A percentile compares a stretch with the other conserved stretches of the same genome.
phyloP scores from a whole-genome alignment of 2,113 vertebrate genomes.

The Pollachius pollachius region DNA sequence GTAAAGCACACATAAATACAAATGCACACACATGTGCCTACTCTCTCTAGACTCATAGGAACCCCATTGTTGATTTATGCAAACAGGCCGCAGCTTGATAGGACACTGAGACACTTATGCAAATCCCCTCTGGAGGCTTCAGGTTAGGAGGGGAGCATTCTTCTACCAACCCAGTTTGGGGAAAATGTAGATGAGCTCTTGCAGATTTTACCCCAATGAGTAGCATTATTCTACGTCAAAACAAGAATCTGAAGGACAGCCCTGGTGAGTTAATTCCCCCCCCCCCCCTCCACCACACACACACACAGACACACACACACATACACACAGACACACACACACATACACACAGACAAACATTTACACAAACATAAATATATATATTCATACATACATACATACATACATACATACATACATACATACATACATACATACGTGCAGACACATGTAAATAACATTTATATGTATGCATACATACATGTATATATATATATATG shows the following conservation, averaged over 20 bases:
- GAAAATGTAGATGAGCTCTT: conserved; percentile 48
- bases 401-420: too few species aligned
- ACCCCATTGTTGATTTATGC: conserved; percentile 73
- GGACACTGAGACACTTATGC: conserved; percentile 76
- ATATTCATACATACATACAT: not conserved
- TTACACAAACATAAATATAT: too few species aligned
- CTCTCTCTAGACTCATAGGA: conserved; percentile 41
- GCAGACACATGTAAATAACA: not conserved
- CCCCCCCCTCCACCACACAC: not conserved
- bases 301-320: not conserved
- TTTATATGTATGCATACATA: not conserved
- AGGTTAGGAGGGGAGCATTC: not conserved
- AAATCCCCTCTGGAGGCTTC: conserved; percentile 67
- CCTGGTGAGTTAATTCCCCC: not conserved
- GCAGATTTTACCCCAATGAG: conserved; percentile 9
- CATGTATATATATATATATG: not conserved
- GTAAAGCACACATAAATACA: conserved; percentile 7
- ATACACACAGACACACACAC: too few species aligned
- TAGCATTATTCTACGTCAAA: not conserved
- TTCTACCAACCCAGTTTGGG: conserved; percentile 35
- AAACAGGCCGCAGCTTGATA: conserved; percentile 74
- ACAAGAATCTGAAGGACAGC: not conserved
- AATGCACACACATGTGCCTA: not conserved
- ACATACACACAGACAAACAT: too few species aligned
- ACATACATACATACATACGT: not conserved